Evolutionary conservation across 2,888 invertebrate genomes (phyloP).

Genomic region (Noctua janthina): DNA sequence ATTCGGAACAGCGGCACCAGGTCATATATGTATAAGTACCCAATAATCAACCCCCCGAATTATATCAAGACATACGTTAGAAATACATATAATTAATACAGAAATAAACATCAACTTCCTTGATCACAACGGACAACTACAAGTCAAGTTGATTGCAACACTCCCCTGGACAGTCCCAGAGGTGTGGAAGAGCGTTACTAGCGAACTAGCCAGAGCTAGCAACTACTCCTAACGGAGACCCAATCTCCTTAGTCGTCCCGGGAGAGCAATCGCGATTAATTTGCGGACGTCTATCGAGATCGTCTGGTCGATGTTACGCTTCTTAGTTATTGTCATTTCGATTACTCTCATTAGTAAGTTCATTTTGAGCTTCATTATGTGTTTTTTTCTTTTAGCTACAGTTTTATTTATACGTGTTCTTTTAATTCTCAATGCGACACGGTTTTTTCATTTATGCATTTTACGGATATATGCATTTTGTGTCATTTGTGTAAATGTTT

Average conservation of each 20-base stretch:
- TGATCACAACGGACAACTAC: not conserved
- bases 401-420: not conserved
- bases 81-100: not conserved
- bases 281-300: conserved; percentile 46
- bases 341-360: conserved; percentile 25
- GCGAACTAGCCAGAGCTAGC: conserved; percentile 24
- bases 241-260: conserved; percentile 44
- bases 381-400: not conserved
- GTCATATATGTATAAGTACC: too few species aligned
- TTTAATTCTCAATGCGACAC: too few species aligned
- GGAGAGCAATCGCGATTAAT: conserved; percentile 54
- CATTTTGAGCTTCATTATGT: not conserved
- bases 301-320: conserved; percentile 43
- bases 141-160: conserved; percentile 39
- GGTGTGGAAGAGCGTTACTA: conserved; percentile 37
- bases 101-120: not conserved
- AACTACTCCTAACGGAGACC: conserved; percentile 26
- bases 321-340: conserved; percentile 40
- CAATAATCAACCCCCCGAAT: too few species aligned
- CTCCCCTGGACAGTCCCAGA: conserved; percentile 21
- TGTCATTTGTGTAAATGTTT: not conserved
- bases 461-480: not conserved
- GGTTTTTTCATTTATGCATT: too few species aligned
- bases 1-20: too few species aligned
- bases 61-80: not conserved